A percentile compares a stretch with the other conserved stretches of the same genome.
phyloP scores from a whole-genome alignment of 2,797 vertebrate species.

The Tragelaphus oryx region DNA sequence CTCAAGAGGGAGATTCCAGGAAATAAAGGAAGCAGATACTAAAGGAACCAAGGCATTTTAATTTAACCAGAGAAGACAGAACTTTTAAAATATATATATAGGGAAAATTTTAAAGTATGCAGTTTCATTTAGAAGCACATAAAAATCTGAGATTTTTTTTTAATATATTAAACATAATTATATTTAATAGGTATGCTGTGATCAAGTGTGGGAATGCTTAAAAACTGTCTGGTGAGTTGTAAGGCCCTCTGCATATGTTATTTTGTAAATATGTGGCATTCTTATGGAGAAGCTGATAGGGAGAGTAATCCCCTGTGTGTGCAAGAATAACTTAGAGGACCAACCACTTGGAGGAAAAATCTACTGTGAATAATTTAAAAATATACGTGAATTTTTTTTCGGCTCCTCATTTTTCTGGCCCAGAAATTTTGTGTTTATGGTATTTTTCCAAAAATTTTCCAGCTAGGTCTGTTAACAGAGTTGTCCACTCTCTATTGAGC shows the following conservation, averaged over 20 bases:
- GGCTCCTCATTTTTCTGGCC: conserved; percentile 13
- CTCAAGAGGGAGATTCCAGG: background rate
- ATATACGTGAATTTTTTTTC: background rate
- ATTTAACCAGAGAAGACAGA: background rate
- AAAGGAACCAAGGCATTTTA: background rate
- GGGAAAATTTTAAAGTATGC: background rate
- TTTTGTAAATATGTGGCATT: background rate
- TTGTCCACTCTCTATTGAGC: background rate
- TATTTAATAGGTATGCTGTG: background rate
- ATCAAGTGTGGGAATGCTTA: background rate
- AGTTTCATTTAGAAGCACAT: background rate
- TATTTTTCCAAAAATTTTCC: background rate
- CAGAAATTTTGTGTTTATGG: background rate
- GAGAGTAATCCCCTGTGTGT: background rate
- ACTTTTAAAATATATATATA: background rate
- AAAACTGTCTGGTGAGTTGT: background rate
- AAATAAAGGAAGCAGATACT: background rate
- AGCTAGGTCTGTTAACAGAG: background rate
- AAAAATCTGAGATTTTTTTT: background rate
- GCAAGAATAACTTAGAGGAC: background rate
- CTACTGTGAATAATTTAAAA: background rate
- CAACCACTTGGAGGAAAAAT: background rate
- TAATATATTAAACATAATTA: background rate
- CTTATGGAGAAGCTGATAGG: background rate
- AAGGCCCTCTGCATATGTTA: background rate